phyloP scores from a whole-genome alignment of 2,797 vertebrate species.

The Eidolon dupreanum region DNA sequence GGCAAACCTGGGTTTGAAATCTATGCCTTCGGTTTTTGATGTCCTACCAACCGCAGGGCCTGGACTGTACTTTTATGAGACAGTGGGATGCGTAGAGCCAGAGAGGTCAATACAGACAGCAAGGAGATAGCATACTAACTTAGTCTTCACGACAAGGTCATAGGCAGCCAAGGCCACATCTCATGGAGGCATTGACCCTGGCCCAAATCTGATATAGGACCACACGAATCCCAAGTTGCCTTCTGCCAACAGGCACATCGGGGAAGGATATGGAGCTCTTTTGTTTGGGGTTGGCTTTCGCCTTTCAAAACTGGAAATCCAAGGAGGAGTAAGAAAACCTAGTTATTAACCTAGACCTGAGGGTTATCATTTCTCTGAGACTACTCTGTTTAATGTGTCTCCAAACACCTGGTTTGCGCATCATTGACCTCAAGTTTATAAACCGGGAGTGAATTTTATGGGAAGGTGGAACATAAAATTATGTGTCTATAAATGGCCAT shows the following conservation, averaged over 20 bases:
- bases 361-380: neutral
- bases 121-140: neutral
- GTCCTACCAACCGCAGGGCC: neutral
- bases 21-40: neutral
- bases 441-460: conserved; percentile 57
- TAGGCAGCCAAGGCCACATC: neutral
- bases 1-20: neutral
- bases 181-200: neutral
- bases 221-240: neutral
- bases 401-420: conserved; percentile 8
- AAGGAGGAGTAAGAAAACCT: neutral
- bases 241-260: neutral
- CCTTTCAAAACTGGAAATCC: neutral
- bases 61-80: neutral
- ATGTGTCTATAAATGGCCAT: conserved; percentile 48
- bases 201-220: too few relatives aligned
- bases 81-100: neutral
- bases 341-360: neutral
- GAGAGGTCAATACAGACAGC: neutral
- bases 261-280: neutral
- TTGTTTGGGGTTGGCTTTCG: neutral
- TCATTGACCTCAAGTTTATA: conserved; percentile 43
- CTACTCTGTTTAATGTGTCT: neutral
- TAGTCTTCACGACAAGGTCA: neutral
- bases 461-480: conserved; percentile 47